These are phyloP conservation scores for Brenthis ino DNA, from an alignment of 2,888 invertebrate genomes.

Conservation along the genomic window DNA sequence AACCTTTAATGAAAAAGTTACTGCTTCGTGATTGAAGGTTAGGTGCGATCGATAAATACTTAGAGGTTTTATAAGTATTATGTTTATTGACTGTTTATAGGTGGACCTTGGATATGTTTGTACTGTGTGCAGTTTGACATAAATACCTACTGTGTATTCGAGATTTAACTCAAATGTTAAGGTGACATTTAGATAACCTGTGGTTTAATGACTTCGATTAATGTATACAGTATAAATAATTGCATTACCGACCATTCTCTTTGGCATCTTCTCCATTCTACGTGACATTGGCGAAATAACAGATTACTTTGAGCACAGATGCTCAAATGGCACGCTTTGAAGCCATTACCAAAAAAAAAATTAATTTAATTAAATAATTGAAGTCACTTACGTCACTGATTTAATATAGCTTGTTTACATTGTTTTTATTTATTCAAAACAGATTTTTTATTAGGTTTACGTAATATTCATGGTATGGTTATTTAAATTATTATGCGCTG, in stretches of 20 bases:
- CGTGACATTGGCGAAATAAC: too few relatives aligned
- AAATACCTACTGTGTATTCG: background rate
- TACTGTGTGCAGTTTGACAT: too few relatives aligned
- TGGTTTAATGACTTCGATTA: background rate
- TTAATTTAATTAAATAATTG: too few relatives aligned
- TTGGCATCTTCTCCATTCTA: too few relatives aligned
- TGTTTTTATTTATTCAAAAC: background rate
- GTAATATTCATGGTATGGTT: constrained; percentile 10
- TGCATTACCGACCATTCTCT: too few relatives aligned
- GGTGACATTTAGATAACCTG: constrained; percentile 11
- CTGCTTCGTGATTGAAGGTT: constrained; percentile 2
- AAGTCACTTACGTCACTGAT: too few relatives aligned
- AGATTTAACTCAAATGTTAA: background rate
- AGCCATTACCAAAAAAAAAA: too few relatives aligned
- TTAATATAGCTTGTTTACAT: too few relatives aligned
- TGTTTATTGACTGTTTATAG: background rate
- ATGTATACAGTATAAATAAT: background rate
- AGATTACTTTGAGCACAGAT: too few relatives aligned
- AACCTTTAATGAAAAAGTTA: background rate
- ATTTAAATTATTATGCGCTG: constrained; percentile 12
- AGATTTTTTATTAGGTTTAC: background rate
- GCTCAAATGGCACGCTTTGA: too few relatives aligned
- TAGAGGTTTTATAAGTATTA: background rate
- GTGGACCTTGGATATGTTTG: too few relatives aligned
- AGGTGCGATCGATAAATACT: constrained; percentile 1